Evolutionary conservation across 2,797 vertebrate species (phyloP), one percentile per base, ranked within the genome.

Genomic region (Sebastes kiyomatsui): DNA sequence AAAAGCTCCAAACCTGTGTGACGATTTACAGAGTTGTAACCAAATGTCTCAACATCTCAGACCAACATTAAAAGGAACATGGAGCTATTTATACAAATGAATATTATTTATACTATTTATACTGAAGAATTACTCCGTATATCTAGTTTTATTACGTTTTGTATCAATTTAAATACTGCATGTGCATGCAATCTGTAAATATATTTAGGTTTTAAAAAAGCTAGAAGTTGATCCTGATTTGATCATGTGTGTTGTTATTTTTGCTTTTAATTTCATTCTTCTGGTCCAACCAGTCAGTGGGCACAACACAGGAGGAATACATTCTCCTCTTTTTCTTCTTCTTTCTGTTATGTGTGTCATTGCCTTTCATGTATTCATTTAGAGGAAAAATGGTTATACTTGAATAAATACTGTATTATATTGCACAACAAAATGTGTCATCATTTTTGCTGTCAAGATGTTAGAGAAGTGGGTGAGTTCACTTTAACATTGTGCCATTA

Each of bases 41-140:
- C 70, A 78, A 76, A 78, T 38, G 8, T 75, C 65, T 84, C 38
- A 16, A 35, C 61, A 74, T 77, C 68, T 56, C 66, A 58, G 60
- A 81, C 70, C 73, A 79, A 77, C 80, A 38, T 35, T 13, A 66
- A 55, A 65, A 42, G 38, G 74, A 86, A 42, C 71, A 85, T 52
- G 80, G 89, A 85, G 77, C 80, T 94, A 92, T 95, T 93, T 95
- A 93, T 94, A 93, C 74, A 88, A 91, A 91, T 25, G 22, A 82
- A 88, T 46, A 60, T 87, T 95, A 95, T 95, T 95, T 95, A 95
- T 95, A 94, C 86, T 95, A 94, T 95, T 96, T 95, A 95, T 95
- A 95, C 81, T 75, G 67, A 76, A 93, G 80, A 87, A 72, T 61
- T 67, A 66, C 72, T 91, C 83, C 93, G 87, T 94, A 93, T 85